Conservation (phyloP, 2,113 vertebrate genomes). For the Scomber colias region DNA sequence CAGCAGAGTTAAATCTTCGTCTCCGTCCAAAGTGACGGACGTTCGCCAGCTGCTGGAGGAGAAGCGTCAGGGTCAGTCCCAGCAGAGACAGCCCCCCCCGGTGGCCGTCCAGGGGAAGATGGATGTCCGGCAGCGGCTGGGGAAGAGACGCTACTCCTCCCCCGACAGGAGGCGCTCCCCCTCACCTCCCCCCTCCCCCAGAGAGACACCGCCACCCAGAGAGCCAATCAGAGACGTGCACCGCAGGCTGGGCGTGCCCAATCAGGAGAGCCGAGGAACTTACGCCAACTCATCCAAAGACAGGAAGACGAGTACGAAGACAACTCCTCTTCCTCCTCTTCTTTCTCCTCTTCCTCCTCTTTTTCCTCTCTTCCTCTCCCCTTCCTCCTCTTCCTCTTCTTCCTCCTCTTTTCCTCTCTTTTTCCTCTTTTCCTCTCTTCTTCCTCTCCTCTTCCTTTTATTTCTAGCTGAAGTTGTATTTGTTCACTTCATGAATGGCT, state of each 20-base stretch:
- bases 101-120: constrained; percentile 83
- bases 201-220: constrained; percentile 81
- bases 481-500: no score
- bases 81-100: constrained; percentile 74
- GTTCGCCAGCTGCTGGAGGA: constrained; percentile 94
- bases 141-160: constrained; percentile 93
- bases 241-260: constrained; percentile 91
- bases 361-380: no score
- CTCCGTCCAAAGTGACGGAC: constrained; percentile 89
- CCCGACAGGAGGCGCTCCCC: constrained; percentile 85
- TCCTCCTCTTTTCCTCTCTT: no score
- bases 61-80: constrained; percentile 88
- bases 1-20: constrained; percentile 80
- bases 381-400: no score
- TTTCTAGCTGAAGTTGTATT: no score
- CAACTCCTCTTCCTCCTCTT: no score
- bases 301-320: constrained; percentile 89
- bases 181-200: constrained; percentile 68
- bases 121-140: constrained; percentile 93
- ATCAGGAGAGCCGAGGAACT: constrained; percentile 84
- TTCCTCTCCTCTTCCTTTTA: no score
- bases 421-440: no score
- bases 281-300: constrained; percentile 89
- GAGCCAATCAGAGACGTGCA: constrained; percentile 93
- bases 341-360: no score